Evolutionary conservation across 2,888 invertebrate genomes (phyloP).

Genomic region (Acleris laterana): DNA sequence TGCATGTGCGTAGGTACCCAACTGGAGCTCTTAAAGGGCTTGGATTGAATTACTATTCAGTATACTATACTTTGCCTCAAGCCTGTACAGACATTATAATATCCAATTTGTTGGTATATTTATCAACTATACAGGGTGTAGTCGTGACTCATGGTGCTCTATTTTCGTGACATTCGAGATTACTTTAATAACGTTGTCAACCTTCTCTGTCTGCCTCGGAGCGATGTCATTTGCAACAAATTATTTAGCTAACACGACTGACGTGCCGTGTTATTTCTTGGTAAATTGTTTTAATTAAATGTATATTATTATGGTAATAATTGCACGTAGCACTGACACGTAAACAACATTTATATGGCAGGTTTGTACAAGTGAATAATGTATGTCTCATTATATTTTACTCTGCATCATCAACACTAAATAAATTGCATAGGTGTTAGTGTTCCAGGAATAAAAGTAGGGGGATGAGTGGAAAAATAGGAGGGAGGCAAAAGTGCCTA

Average conservation of each 20-base stretch:
- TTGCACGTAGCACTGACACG: too few species aligned
- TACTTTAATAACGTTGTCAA: slow-evolving; percentile 62
- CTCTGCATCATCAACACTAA: too few species aligned
- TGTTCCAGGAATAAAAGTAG: too few species aligned
- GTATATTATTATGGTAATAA: neutral
- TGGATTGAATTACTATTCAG: neutral
- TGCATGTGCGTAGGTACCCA: too few species aligned
- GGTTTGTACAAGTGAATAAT: too few species aligned
- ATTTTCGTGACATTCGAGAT: slow-evolving; percentile 61
- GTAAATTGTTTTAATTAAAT: slow-evolving; percentile 6
- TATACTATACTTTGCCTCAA: neutral
- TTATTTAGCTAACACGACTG: slow-evolving; percentile 15
- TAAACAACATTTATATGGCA: too few species aligned
- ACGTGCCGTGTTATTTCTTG: slow-evolving; percentile 12
- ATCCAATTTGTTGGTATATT: slow-evolving; percentile 27
- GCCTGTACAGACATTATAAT: neutral
- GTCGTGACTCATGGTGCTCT: slow-evolving; percentile 60
- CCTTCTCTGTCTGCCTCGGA: slow-evolving; percentile 46
- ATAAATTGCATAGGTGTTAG: too few species aligned
- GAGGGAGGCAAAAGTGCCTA: too few species aligned
- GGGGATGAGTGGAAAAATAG: too few species aligned
- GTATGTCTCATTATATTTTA: too few species aligned
- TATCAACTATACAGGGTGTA: slow-evolving; percentile 38
- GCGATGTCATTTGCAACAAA: slow-evolving; percentile 43
- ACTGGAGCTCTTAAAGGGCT: too few species aligned